phyloP scores from a whole-genome alignment of 1,140 invertebrate genomes.

The Drosophila jambulina region DNA sequence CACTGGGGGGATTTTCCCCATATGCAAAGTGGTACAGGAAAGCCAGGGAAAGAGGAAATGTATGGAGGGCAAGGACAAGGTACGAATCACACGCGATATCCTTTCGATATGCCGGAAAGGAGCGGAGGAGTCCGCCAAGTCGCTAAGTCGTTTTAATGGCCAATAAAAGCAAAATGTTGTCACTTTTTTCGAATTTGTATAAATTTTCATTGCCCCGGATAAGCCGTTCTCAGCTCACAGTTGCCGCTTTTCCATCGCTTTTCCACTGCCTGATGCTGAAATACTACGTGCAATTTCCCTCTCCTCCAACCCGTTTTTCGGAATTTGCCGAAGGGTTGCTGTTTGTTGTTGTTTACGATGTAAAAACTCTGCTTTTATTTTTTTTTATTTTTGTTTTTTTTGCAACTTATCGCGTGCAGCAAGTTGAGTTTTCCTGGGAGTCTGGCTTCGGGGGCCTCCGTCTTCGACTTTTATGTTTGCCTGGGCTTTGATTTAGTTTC shows the following conservation, averaged over 20 bases:
- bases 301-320: constrained; percentile 3
- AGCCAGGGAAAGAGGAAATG: background rate
- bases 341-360: constrained; percentile 80
- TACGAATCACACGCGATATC: constrained; percentile 71
- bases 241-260: constrained; percentile 29
- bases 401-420: constrained; percentile 79
- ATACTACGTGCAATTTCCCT: constrained; percentile 80
- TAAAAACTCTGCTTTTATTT: constrained; percentile 62
- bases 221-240: constrained; percentile 67
- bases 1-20: constrained; percentile 18
- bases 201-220: constrained; percentile 85
- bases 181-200: constrained; percentile 84
- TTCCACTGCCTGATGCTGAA: constrained; percentile 73
- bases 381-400: constrained; percentile 50
- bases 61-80: constrained; percentile 50
- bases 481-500: constrained; percentile 76
- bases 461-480: constrained; percentile 57
- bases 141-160: constrained; percentile 85
- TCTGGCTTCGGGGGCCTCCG: constrained; percentile 33
- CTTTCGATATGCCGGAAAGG: constrained; percentile 20
- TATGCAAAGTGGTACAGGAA: constrained; percentile 37
- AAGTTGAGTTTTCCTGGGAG: constrained; percentile 48
- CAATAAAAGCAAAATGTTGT: constrained; percentile 85
- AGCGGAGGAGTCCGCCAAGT: constrained; percentile 63
- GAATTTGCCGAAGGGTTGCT: constrained; percentile 60